Evolutionary conservation across 2,113 vertebrate genomes (phyloP).

Genomic region (Nerophis ophidion): DNA sequence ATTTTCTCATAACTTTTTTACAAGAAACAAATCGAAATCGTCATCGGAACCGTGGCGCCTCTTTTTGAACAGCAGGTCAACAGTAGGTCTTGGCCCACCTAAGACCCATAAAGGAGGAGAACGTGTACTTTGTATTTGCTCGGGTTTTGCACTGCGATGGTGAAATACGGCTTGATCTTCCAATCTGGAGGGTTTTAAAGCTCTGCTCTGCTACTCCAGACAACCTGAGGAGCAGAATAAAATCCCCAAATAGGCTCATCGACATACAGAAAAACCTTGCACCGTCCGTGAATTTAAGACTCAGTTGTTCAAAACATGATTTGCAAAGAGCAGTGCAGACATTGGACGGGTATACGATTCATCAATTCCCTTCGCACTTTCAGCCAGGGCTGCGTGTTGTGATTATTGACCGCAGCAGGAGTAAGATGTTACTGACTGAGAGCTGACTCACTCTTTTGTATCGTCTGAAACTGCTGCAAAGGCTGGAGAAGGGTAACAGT

Average conservation of each 20-base stretch:
- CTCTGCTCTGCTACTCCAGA: conserved; percentile 28
- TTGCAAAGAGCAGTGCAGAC: background rate
- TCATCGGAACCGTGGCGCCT: background rate
- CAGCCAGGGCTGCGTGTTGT: conserved; percentile 1
- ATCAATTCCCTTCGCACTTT: conserved; percentile 6
- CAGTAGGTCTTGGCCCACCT: conserved; percentile 36
- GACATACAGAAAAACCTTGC: conserved; percentile 1
- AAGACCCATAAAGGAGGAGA: conserved; percentile 31
- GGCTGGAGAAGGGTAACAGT: background rate
- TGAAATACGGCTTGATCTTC: conserved; percentile 61
- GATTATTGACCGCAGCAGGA: background rate
- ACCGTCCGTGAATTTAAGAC: background rate
- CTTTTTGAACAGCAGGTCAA: conserved; percentile 28
- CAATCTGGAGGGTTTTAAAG: conserved; percentile 41
- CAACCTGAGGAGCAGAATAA: conserved; percentile 22
- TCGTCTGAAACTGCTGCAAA: background rate
- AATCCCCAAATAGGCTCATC: conserved; percentile 12
- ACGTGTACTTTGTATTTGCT: conserved; percentile 56
- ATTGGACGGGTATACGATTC: background rate
- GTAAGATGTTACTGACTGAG: background rate
- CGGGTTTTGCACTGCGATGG: conserved; percentile 48
- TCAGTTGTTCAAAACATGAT: background rate
- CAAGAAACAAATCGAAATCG: too few relatives aligned
- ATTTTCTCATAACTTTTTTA: too few relatives aligned
- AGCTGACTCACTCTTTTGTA: conserved; percentile 1